Base-by-base conservation (phyloP, 1,140 invertebrate genomes). In the Notospermus geniculatus region DNA sequence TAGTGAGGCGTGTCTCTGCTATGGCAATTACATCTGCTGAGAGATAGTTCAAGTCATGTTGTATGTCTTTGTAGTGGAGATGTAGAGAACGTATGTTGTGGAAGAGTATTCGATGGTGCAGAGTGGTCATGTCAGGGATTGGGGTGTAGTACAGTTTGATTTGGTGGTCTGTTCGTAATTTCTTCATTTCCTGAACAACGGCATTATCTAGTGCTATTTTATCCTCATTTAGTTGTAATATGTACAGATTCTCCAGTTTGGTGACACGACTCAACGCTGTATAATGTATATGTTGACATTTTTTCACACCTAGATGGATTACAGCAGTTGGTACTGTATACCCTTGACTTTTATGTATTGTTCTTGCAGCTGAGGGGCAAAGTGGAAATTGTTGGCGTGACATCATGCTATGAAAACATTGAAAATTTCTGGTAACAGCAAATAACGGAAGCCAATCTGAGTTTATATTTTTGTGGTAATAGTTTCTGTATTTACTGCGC, bases 121-220 rank as follows among this genome's bases (percentile, higher is more conserved):
- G 11, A 19, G 11, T 19, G 19, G 39, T 19, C 19, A 13, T 19
- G 39, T 43, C 11, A 43, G 11, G 19, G 19, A 43, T 19, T 13
- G 39, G 39, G 19, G 11, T 43, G 19, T 43, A 43, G 39, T 19
- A 43, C 19, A 43, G 11, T 43, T 43, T 43, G 19, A 43, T 11
- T 13, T 11, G 11, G 11, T 43, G 39, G 11, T 11, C 19, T 11
- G 39, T 13, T 13, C 39, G 19, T 19, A 43, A 43, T 43, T 19
- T 43, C 19, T 43, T 43, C 39, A 43, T 43, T 43, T 43, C 39
- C 19, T 43, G 39, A 43, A 43, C 39, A 43, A 43, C 39, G 39
- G 39, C 19, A 13, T 43, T 19, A 43, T 43, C 39, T 11, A 43
- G 11, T 13, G 39, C 11, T 13, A 43, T 43, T 43, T 43, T 43